Evolutionary conservation across 2,797 vertebrate genomes (phyloP), one percentile per base, ranked within the genome.

Genomic region (Acanthurus tractus): DNA sequence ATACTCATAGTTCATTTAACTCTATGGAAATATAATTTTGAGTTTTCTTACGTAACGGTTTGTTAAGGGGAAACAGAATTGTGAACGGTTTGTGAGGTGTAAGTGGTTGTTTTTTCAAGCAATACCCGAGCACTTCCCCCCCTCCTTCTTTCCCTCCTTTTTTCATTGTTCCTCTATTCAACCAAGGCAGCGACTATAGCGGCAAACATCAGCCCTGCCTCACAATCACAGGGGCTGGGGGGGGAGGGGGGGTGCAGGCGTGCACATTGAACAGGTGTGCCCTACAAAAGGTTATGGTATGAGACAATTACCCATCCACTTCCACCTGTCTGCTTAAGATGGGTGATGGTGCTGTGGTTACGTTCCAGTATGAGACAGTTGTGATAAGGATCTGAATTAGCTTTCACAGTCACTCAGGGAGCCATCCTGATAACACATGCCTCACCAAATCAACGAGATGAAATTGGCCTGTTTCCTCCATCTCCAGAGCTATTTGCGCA

Each of bases 371-470:
- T 89, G 85, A 92, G 93, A 92, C 89, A 87, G 83, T 89, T 81
- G 81, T 78, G 94, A 95, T 95, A 94, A 93, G 88, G 86, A 95
- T 96, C 94, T 89, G 87, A 94, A 94, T 94, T 90, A 93, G 93
- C 90, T 93, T 85, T 93, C 92, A 91, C 87, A 91, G 87, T 89
- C 89, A 84, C 80, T 92, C 86, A 80, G 88, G 89, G 78, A 85
- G 55, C 87, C 82, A 61, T 91, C 86, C 73, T 74, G 92, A 94
- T 94, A 94, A 90, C 92, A 88, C 86, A 77, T 81, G 78, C 85
- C 88, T 88, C 76, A 73, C 79, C 87, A 90, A 92, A 93, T 93
- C 91, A 92, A 81, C 81, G 3, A 79, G 83, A 89, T 81, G 80
- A 91, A 91, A 93, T 90, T 89, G 88, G 90, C 86, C 86, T 81